Evolutionary conservation across 2,113 vertebrate genomes (phyloP), one percentile per base, ranked within the genome.

Genomic region (Chionomys nivalis): DNA sequence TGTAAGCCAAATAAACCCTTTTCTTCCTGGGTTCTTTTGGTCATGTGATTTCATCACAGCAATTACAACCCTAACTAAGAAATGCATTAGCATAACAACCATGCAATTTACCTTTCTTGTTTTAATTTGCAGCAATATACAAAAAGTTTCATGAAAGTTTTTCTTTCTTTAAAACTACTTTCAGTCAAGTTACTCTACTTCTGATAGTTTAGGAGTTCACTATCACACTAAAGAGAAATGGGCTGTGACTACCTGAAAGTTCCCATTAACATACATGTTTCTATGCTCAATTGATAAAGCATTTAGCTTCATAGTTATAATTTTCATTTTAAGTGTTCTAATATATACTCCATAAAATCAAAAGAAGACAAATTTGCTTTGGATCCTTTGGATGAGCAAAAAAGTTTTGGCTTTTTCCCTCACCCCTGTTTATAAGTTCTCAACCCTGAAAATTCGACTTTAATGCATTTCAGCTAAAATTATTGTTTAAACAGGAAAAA

Each of bases 401-500:
- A 42, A 75, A 82, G 36, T 76, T 65, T 82, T 9, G 33, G 24
- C 70, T 79, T 89, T 58, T 7, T 0, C 55, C 55, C 58, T 19
- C 19, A 2, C 58, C 58, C 4, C 55, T 58, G 31, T 75, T 85
- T 89, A 26, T 75, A 82, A 75, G 65, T 92, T 88, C 61, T 68
- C 44, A 88, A 93, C 72, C 90, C 88, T 78, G 24, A 93, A 93
- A 88, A 83, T 0, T 4, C 4, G 86, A 3, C 36, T 31, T 70
- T 58, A 68, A 63, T 76, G 55, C 77, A 83, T 42, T 55, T 39
- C 13, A 9, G 0, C 76, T 92, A 68, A 92, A 73, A 28, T 31
- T 70, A 47, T 88, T 79, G 39, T 81, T 97, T 96, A 95, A 61
- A 55, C 76, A 90, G 52, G 47, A 39, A 91, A 95, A 96, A 93